A percentile compares a stretch with the other conserved stretches of the same genome.
These are phyloP conservation scores for Carollia perspicillata DNA, from an alignment of 2,113 vertebrate species.

Conservation along the genomic window DNA sequence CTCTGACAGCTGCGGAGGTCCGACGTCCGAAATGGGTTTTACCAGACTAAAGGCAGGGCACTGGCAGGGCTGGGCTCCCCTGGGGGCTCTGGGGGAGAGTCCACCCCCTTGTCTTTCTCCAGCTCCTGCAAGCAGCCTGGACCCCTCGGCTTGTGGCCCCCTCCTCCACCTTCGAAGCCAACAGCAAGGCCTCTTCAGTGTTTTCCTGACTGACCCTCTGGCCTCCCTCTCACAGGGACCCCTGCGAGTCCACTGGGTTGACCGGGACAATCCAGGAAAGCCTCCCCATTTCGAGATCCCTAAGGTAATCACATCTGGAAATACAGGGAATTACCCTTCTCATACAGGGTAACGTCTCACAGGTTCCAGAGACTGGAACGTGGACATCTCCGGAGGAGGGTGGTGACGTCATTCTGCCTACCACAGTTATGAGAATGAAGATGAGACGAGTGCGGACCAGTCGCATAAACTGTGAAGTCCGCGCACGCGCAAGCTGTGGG, in stretches of 20 bases:
- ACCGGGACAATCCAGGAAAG: background rate
- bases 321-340: background rate
- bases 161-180: background rate
- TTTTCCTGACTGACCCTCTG: background rate
- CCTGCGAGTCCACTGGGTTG: too few relatives aligned
- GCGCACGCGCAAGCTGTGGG: fast-evolving
- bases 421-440: background rate
- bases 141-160: background rate
- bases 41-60: background rate
- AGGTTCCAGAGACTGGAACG: background rate
- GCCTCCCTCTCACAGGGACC: background rate
- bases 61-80: background rate
- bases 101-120: background rate
- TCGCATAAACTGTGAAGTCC: background rate
- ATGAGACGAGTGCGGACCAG: background rate
- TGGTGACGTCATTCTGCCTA: background rate
- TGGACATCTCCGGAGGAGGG: background rate
- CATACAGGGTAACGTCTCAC: fast-evolving
- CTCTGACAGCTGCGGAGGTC: background rate
- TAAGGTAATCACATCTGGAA: too few relatives aligned
- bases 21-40: background rate
- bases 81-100: fast-evolving
- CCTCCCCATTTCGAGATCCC: background rate
- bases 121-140: background rate
- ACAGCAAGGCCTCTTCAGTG: background rate